phyloP scores from a whole-genome alignment of 2,113 vertebrate species.

The Caranx ignobilis region DNA sequence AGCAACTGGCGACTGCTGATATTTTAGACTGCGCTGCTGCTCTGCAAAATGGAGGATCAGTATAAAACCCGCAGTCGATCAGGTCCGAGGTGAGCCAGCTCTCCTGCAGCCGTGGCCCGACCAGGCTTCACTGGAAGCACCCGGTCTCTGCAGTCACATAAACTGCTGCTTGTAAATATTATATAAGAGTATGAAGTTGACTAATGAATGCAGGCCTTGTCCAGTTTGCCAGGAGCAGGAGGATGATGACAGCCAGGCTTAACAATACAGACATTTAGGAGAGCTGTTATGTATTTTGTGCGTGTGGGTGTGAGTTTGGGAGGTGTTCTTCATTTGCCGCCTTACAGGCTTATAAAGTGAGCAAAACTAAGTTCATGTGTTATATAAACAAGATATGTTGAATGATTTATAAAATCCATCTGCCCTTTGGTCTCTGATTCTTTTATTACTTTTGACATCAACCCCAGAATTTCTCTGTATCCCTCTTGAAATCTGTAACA shows the following conservation, averaged over 20 bases:
- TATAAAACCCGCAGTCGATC: slow-evolving; percentile 58
- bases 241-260: slow-evolving; percentile 52
- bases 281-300: slow-evolving; percentile 46
- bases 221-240: slow-evolving; percentile 57
- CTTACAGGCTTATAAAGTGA: slow-evolving; percentile 35
- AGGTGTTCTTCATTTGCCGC: slow-evolving; percentile 49
- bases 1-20: slow-evolving; percentile 57
- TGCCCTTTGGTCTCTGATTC: slow-evolving; percentile 31
- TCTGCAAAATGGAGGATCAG: slow-evolving; percentile 47
- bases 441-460: neutral
- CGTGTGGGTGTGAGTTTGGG: slow-evolving; percentile 44
- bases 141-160: slow-evolving; percentile 55
- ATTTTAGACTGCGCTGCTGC: slow-evolving; percentile 43
- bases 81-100: slow-evolving; percentile 55
- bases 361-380: slow-evolving; percentile 28
- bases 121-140: slow-evolving; percentile 43
- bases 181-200: slow-evolving; percentile 68
- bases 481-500: neutral
- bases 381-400: slow-evolving; percentile 47
- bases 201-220: slow-evolving; percentile 76
- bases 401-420: slow-evolving; percentile 14
- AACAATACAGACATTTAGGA: slow-evolving; percentile 56
- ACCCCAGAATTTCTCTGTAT: slow-evolving; percentile 6
- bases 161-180: slow-evolving; percentile 75
- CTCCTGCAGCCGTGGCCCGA: slow-evolving; percentile 51